Evolutionary conservation across 2,797 vertebrate species (phyloP).

Genomic region (Myripristis jacobus): DNA sequence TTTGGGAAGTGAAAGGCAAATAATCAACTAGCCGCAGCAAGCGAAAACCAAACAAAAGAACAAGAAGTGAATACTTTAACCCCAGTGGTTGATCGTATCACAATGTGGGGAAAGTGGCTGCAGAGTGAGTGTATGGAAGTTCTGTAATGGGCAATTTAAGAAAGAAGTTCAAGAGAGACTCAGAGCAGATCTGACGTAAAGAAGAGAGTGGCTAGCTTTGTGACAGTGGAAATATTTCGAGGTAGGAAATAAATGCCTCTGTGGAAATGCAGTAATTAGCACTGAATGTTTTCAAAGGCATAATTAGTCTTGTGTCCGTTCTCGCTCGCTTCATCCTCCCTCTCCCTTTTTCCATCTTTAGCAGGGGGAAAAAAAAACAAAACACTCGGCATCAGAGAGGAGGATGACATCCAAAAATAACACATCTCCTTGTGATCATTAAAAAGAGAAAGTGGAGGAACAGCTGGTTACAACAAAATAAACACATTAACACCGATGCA

Average conservation of each 20-base stretch:
- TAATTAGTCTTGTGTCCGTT: slow-evolving; percentile 59
- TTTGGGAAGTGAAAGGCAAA: background rate
- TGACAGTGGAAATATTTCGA: slow-evolving; percentile 19
- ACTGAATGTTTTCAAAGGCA: slow-evolving; percentile 47
- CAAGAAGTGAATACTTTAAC: slow-evolving; percentile 20
- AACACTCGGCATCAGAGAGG: slow-evolving; percentile 22
- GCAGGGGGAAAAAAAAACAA: slow-evolving; percentile 54
- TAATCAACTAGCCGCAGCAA: slow-evolving; percentile 6
- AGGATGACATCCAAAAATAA: slow-evolving; percentile 63
- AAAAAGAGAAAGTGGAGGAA: slow-evolving; percentile 70
- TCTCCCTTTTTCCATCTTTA: slow-evolving; percentile 52
- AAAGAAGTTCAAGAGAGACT: background rate
- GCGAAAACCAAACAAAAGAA: slow-evolving; percentile 16
- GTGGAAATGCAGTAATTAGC: slow-evolving; percentile 54
- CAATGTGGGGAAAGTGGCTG: background rate
- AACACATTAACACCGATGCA: slow-evolving; percentile 76
- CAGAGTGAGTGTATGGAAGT: background rate
- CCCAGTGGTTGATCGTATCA: background rate
- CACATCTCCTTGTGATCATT: slow-evolving; percentile 73
- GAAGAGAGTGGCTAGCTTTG: slow-evolving; percentile 19
- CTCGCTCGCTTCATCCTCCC: slow-evolving; percentile 23
- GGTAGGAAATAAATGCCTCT: slow-evolving; percentile 36
- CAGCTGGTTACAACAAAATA: slow-evolving; percentile 80
- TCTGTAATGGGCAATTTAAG: background rate
- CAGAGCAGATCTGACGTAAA: slow-evolving; percentile 13